A percentile compares a stretch with the other conserved stretches of the same genome.
These are phyloP conservation scores for Hymenochirus boettgeri DNA, from an alignment of 2,113 vertebrate genomes.

Conservation along the genomic window DNA sequence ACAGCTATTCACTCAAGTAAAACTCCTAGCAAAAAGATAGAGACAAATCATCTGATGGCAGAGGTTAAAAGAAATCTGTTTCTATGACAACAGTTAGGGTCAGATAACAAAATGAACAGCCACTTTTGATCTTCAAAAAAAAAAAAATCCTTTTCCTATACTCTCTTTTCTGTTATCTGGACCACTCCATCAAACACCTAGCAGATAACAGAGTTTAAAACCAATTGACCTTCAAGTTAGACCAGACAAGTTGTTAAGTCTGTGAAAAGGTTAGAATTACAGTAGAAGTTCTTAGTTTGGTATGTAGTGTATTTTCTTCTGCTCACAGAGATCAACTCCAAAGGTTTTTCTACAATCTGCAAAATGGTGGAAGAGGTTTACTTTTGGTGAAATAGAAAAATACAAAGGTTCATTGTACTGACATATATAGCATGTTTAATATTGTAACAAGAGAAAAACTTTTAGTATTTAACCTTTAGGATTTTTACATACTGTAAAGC, in stretches of 20 bases:
- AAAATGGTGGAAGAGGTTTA: conserved; percentile 16
- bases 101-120: conserved; percentile 80
- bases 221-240: conserved; percentile 83
- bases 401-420: conserved; percentile 33
- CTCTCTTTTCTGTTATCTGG: conserved; percentile 82
- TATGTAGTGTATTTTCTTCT: conserved; percentile 42
- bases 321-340: conserved; percentile 45
- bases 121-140: conserved; percentile 77
- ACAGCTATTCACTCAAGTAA: conserved; percentile 55
- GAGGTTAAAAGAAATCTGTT: conserved; percentile 80
- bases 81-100: conserved; percentile 83
- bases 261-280: conserved; percentile 63
- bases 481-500: conserved; percentile 18
- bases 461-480: conserved; percentile 30
- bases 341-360: conserved; percentile 41
- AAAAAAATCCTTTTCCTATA: conserved; percentile 70
- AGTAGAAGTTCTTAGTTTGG: conserved; percentile 43
- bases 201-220: conserved; percentile 84
- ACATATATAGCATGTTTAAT: conserved; percentile 34
- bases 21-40: conserved; percentile 56
- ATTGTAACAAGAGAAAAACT: conserved; percentile 37
- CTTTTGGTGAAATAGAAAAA: conserved; percentile 10
- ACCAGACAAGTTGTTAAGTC: conserved; percentile 63
- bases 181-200: conserved; percentile 81
- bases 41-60: conserved; percentile 70